Evolutionary conservation across 2,888 invertebrate species (phyloP), one percentile per base, ranked within the genome.

Genomic region (Drosophila mimetica): DNA sequence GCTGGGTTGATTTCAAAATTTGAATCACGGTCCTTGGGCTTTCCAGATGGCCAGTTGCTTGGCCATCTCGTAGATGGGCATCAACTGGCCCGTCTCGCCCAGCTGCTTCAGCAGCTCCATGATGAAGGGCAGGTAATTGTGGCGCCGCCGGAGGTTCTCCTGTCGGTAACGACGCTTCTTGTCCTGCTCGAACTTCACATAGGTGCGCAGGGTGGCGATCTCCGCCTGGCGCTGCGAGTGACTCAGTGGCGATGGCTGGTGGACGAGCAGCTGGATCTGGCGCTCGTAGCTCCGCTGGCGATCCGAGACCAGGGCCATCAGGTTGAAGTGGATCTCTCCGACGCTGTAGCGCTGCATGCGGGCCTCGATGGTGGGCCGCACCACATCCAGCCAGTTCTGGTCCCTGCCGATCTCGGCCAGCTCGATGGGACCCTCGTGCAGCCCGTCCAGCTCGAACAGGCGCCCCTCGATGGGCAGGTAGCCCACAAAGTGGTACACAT

Each of bases 281-380:
- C 94, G 94, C 91, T 97, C 95, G 88, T 96, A 97, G 59, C 96
- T 93, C 93, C 95, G 94, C 92, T 96, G 97, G 60, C 97, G 94
- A 90, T 99, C 98, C 0, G 98, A 96, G 6, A 99, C 97, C 46
- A 99, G 93, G 0, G 99, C 99, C 99, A 99, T 98, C 58, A 99
- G 93, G 92, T 99, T 99, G 92, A 99, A 99, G 91, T 98, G 98
- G 80, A 99, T 99, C 93, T 99, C 99, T 18, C 97, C 98, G 91
- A 96, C 97, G 75, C 95, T 97, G 90, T 99, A 96, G 95, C 96
- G 96, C 88, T 97, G 96, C 91, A 99, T 99, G 81, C 98, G 93
- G 88, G 96, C 96, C 91, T 97, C 96, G 81, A 99, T 97, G 51
- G 98, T 96, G 0, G 99, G 98, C 54, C 96, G 94, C 0, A 96